Base-by-base conservation (phyloP, 2,888 invertebrate genomes). In the Ennomos erosarius region DNA sequence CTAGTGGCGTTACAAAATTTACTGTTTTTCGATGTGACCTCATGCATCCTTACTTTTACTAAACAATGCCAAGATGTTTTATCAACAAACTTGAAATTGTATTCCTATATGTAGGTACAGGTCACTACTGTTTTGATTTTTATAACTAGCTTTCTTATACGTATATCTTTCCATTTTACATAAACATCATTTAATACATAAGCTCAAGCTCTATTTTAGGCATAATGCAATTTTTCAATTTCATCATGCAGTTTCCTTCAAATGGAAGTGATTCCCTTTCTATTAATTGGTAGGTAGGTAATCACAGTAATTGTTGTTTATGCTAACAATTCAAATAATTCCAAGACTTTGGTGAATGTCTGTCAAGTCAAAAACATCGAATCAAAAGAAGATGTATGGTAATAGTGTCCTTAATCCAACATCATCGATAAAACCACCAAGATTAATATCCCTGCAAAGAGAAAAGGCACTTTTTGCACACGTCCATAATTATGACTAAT, bases 401-500 rank as follows among this genome's bases (percentile, higher is more conserved):
- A 26, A 26, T 26, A 26, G 26, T 6, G 26, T 56, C 55, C 44
- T 61, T 56, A 61, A 61, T 55, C 64, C 64, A 66, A 51, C 61
- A 66, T 63, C 62, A 58, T 62, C 61, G 62, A 68, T 65, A 68
- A 66, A 61, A 55, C 52, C 62, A 55, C 45, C 37, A 65, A 59
- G 65, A 69, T 67, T 65, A 65, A 69, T 67, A 64, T 54, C 47
- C 62, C 49, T 54, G 62, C 67, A 67, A 62, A 67, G 64, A 67
- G 65, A 69, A 69, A 67, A 64, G 65, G 63, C 67, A 69, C 58
- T 69, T 69, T 69, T 69, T 69, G 67, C 63, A 62, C 56, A 70
- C 62, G 64, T 62, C 68, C 69, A 72, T 78, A 79, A 79, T 76
- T 78, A 81, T 79, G 76, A 78, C 66, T 75, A 78, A 78, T 78